Percentiles rank a stretch among this genome's conserved stretches.
phyloP scores from a whole-genome alignment of 2,113 vertebrate species.

The Hiodon tergisus region DNA sequence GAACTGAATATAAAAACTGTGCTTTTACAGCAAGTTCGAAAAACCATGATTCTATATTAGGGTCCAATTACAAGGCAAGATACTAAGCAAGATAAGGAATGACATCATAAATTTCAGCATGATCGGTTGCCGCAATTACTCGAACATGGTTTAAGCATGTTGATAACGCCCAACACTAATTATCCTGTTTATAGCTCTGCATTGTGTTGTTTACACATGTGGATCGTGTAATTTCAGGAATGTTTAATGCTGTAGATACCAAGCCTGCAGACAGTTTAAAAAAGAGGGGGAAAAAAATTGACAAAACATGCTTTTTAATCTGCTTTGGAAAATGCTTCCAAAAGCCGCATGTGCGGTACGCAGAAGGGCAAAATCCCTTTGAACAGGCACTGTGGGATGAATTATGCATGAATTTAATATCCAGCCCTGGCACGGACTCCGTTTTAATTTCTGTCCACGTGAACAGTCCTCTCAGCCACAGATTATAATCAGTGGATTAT shows the following conservation, averaged over 20 bases:
- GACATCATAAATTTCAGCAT: too few species aligned
- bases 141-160: too few species aligned
- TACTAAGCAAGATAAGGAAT: too few species aligned
- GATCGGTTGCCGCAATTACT: too few species aligned
- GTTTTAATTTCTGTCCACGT: slow-evolving; percentile 42
- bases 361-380: slow-evolving; percentile 33
- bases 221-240: slow-evolving; percentile 2
- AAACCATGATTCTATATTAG: too few species aligned
- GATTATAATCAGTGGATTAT: slow-evolving; percentile 48
- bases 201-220: not conserved
- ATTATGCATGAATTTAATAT: slow-evolving; percentile 45
- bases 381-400: slow-evolving; percentile 39
- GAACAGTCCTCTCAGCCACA: slow-evolving; percentile 33
- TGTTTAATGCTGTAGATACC: slow-evolving; percentile 8
- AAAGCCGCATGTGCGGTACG: slow-evolving; percentile 28
- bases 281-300: slow-evolving; percentile 1
- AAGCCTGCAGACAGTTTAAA: slow-evolving; percentile 1
- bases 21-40: too few species aligned
- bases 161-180: too few species aligned
- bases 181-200: too few species aligned
- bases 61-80: too few species aligned
- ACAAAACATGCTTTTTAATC: slow-evolving; percentile 36
- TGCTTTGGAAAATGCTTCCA: slow-evolving; percentile 35
- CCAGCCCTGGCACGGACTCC: slow-evolving; percentile 34
- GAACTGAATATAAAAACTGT: too few species aligned